Conservation (phyloP, 2,888 invertebrate species). For the Andrena fulva region DNA sequence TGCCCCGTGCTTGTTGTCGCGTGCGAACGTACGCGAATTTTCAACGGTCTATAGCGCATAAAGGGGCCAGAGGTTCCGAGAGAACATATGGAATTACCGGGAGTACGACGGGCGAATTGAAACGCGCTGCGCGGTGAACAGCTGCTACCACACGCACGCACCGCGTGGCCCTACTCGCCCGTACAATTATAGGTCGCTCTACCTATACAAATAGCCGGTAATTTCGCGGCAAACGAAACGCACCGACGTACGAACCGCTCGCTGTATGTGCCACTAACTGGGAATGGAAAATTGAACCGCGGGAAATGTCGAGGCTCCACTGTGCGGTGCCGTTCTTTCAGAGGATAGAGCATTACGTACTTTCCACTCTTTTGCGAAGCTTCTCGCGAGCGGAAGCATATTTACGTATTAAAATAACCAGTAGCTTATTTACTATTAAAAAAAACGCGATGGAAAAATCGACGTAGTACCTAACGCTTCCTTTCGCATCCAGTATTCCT, state of each 20-base stretch:
- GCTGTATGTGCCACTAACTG: neutral
- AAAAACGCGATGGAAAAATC: neutral
- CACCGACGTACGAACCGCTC: slow-evolving; percentile 13
- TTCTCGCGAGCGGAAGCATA: too few species aligned
- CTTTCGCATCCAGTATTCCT: slow-evolving; percentile 5
- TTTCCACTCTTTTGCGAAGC: too few species aligned
- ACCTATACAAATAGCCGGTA: slow-evolving; percentile 50
- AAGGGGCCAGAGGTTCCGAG: slow-evolving; percentile 44
- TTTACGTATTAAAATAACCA: too few species aligned
- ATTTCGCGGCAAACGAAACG: slow-evolving; percentile 37
- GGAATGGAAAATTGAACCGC: neutral
- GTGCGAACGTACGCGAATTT: slow-evolving; percentile 59
- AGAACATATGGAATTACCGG: slow-evolving; percentile 62
- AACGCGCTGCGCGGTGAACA: slow-evolving; percentile 43
- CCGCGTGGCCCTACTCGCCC: neutral
- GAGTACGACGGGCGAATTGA: slow-evolving; percentile 61
- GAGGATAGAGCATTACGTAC: neutral
- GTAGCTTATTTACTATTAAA: too few species aligned
- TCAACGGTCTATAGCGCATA: slow-evolving; percentile 58
- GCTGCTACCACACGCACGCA: slow-evolving; percentile 46
- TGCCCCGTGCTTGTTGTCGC: slow-evolving; percentile 48
- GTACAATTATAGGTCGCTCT: slow-evolving; percentile 48
- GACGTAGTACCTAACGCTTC: neutral
- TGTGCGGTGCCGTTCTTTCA: neutral
- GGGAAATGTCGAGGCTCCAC: neutral